Conservation (phyloP, 2,797 vertebrate species). For the Megaceryle alcyon region DNA sequence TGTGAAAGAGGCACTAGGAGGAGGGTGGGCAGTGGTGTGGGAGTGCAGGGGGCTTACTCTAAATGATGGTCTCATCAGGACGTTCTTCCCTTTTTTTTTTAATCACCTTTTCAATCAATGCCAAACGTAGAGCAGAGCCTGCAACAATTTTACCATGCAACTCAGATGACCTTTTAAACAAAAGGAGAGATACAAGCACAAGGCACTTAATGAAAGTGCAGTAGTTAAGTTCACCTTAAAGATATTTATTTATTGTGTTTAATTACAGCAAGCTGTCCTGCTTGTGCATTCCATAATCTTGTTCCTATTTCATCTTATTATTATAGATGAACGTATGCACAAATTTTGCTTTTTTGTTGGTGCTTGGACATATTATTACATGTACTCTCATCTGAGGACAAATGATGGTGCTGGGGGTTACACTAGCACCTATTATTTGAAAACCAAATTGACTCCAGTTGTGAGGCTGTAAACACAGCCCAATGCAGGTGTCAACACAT, state of each 20-base stretch:
- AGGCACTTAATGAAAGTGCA: background rate
- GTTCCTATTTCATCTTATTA: background rate
- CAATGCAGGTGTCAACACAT: rapidly evolving
- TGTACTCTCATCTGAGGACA: background rate
- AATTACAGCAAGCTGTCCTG: background rate
- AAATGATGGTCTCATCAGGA: rapidly evolving
- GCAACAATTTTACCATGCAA: background rate
- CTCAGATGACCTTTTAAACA: background rate
- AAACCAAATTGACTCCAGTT: background rate
- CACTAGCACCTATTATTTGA: background rate
- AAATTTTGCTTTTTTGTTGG: background rate
- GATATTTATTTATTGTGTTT: background rate
- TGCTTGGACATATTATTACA: rapidly evolving
- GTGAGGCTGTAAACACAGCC: background rate
- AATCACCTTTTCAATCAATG: background rate
- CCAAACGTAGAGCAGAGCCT: background rate
- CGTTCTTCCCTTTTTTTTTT: too few species aligned
- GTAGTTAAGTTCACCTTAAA: background rate
- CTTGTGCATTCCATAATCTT: background rate
- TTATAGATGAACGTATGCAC: background rate
- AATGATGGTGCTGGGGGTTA: background rate
- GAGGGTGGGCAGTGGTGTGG: too few species aligned
- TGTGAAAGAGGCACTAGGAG: rapidly evolving
- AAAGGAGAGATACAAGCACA: background rate
- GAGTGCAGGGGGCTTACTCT: too few species aligned